phyloP scores from a whole-genome alignment of 1,140 invertebrate species.

The Pissodes strobi region DNA sequence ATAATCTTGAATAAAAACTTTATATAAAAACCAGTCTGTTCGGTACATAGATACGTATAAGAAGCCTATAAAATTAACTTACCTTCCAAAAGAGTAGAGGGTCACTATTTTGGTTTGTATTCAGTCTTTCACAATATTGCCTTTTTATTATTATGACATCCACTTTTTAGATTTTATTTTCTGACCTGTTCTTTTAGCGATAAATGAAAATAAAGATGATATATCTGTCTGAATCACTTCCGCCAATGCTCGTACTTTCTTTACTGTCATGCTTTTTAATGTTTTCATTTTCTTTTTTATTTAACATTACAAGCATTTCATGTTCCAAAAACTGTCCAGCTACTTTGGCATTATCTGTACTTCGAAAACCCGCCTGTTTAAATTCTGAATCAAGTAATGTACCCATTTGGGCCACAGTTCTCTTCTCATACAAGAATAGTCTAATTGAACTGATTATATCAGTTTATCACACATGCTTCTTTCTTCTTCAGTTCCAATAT shows the following conservation, averaged over 20 bases:
- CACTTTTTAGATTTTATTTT: background rate
- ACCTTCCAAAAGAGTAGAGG: conserved; percentile 24
- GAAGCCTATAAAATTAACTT: too few species aligned
- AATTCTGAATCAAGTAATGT: conserved; percentile 24
- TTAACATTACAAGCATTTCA: conserved; percentile 15
- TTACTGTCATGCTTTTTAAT: too few species aligned
- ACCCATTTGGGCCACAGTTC: conserved; percentile 4
- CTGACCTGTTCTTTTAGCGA: background rate
- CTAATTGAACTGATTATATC: too few species aligned
- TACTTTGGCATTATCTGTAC: conserved; percentile 14
- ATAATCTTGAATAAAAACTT: too few species aligned
- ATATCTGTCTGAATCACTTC: too few species aligned
- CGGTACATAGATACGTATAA: too few species aligned
- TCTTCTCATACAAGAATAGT: too few species aligned
- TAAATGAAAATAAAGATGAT: conserved; percentile 7
- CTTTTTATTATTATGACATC: conserved; percentile 17
- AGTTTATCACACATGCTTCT: too few species aligned
- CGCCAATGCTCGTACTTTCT: too few species aligned
- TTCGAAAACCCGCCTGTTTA: conserved; percentile 24
- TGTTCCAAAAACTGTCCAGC: conserved; percentile 18
- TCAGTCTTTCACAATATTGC: conserved; percentile 10
- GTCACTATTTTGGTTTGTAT: conserved; percentile 5
- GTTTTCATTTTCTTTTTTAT: conserved; percentile 1
- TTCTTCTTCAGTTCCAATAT: too few species aligned
- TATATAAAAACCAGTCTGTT: too few species aligned